Base-by-base conservation (phyloP, 2,797 vertebrate genomes). In the Xiphorhynchus erythropygius region DNA sequence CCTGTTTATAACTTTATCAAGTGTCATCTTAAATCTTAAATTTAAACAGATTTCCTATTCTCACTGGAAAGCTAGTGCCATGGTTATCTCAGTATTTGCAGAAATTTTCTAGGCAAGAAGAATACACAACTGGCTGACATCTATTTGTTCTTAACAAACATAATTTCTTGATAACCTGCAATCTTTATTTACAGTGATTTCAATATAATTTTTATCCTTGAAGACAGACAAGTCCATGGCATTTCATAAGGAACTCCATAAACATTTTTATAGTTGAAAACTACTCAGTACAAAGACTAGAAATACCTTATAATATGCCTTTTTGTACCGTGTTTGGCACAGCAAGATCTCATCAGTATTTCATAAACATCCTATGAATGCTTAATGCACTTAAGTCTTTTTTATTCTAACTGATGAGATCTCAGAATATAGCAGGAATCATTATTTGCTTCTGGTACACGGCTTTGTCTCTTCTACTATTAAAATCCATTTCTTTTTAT, bases 391-490 rank as follows among this genome's bases (percentile, higher is more conserved):
- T 79, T 89, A 82, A 59, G 50, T 41, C 50, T 80, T 78, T 79
- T 94, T 93, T 83, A 84, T 86, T 93, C 42, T 64, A 93, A 81
- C 42, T 76, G 23, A 63, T 49, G 59, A 88, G 27, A 67, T 37
- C 18, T 70, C 35, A 90, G 50, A 81, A 71, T 55, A 76, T 6
- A 77, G 37, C 32, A 84, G 55, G 88, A 83, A 44, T 69, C 86
- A 89, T 73, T 87, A 62, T 49, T 87, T 83, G 53, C 65, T 94
- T 89, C 42, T 41, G 80, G 88, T 83, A 83, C 63, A 67, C 0
- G 1, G 50, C 76, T 94, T 97, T 95, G 87, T 94, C 89, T 91
- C 93, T 86, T 50, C 30, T 57, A 73, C 75, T 91, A 74, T 76
- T 87, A 93, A 95, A 95, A 93, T 76, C 63, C 23, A 75, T 52